These are phyloP conservation scores for Bellardia pandia DNA, from an alignment of 2,888 invertebrate species.

Conservation along the genomic window DNA sequence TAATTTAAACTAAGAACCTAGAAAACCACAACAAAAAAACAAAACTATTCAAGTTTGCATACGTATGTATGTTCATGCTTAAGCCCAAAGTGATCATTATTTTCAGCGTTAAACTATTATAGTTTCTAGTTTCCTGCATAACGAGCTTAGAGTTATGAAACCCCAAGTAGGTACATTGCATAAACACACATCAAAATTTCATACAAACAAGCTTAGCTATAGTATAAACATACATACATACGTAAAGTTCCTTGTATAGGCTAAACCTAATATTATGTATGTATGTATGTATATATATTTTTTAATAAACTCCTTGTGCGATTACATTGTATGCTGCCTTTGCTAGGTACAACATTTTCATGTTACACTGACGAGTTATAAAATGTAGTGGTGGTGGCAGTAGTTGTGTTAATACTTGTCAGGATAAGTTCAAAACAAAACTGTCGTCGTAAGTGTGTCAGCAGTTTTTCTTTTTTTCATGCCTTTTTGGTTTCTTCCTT, in stretches of 20 bases:
- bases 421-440: conserved; percentile 52
- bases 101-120: conserved; percentile 42
- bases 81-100: conserved; percentile 58
- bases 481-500: not conserved
- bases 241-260: conserved; percentile 2
- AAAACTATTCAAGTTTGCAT: not conserved
- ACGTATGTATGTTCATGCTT: not conserved
- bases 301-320: conserved; percentile 38
- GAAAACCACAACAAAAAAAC: not conserved
- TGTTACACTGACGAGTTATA: conserved; percentile 42
- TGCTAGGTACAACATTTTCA: not conserved
- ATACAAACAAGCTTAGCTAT: conserved; percentile 18
- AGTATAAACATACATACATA: too few species aligned
- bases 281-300: not conserved
- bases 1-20: too few species aligned
- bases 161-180: conserved; percentile 33
- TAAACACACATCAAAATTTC: conserved; percentile 13
- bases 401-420: conserved; percentile 22
- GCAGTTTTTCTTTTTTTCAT: conserved; percentile 52
- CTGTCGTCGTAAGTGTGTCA: conserved; percentile 66
- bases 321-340: not conserved
- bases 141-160: conserved; percentile 53
- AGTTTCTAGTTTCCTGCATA: conserved; percentile 15
- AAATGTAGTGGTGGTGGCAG: conserved; percentile 23
- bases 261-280: not conserved